Conservation (phyloP, 2,113 vertebrate species). For the Lycaon pictus region DNA sequence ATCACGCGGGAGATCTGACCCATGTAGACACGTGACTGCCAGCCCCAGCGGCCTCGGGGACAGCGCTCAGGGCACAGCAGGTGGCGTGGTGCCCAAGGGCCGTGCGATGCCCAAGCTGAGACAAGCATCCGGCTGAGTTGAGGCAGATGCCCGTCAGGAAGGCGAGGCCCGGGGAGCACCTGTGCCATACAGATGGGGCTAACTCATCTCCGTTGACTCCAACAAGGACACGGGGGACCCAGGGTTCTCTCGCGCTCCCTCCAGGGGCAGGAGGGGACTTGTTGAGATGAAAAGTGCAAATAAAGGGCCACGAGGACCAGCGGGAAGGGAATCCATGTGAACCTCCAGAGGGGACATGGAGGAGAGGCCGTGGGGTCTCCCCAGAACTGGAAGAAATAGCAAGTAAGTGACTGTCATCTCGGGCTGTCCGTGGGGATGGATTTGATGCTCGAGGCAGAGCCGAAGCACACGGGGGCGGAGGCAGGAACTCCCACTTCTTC, state of each 20-base stretch:
- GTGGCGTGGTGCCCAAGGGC: background rate
- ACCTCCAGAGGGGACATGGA: background rate
- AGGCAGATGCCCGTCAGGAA: background rate
- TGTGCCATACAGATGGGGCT: no score
- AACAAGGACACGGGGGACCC: no score
- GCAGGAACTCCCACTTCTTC: background rate
- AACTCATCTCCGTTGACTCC: no score
- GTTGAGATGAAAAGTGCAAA: background rate
- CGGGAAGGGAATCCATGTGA: no score
- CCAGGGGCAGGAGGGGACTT: no score
- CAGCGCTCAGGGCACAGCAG: background rate
- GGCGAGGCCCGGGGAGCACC: background rate
- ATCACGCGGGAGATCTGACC: background rate
- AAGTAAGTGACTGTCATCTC: background rate
- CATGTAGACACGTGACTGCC: background rate
- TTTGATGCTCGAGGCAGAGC: background rate
- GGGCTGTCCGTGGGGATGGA: background rate
- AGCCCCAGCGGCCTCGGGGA: accelerated
- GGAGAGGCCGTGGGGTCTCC: background rate
- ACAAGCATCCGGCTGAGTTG: accelerated
- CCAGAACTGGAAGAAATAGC: background rate
- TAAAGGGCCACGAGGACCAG: no score
- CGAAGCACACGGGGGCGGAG: no score
- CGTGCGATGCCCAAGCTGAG: accelerated
- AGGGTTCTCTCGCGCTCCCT: no score